These are phyloP conservation scores for Gavia stellata DNA, from an alignment of 2,113 vertebrate species.

Conservation along the genomic window DNA sequence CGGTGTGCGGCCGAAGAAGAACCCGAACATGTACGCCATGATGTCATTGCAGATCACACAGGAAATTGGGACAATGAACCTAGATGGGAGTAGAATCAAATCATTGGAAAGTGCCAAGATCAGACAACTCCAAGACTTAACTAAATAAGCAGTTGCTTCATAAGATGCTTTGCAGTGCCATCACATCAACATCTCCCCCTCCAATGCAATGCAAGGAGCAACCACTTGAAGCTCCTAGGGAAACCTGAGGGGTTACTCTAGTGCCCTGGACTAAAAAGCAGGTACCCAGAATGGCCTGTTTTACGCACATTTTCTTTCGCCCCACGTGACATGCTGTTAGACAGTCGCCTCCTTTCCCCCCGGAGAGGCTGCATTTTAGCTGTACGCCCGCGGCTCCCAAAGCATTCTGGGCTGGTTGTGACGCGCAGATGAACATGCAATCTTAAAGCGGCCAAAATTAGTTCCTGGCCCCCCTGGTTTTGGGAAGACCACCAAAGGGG, in stretches of 20 bases:
- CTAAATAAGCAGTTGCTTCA: not conserved
- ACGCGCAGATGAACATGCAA: not conserved
- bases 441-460: not conserved
- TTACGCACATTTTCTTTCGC: not conserved
- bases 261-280: not conserved
- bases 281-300: not conserved
- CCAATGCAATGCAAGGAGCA: not conserved
- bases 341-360: not conserved
- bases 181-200: not conserved
- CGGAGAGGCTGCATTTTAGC: not conserved
- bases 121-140: not conserved
- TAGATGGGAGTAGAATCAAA: slow-evolving; percentile 33
- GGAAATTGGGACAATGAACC: slow-evolving; percentile 98
- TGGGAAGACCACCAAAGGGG: not conserved
- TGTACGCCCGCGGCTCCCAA: not conserved
- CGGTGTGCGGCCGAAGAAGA: slow-evolving; percentile 97
- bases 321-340: not conserved
- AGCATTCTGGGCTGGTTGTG: not conserved
- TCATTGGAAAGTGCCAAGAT: not conserved
- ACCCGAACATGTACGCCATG: slow-evolving; percentile 99
- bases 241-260: not conserved
- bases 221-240: not conserved
- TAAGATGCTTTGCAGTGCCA: not conserved
- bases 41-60: slow-evolving; percentile 99
- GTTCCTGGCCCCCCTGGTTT: not conserved